phyloP scores from a whole-genome alignment of 35 echinoderm and acorn worm species.

The Ophioderma brevispina region DNA sequence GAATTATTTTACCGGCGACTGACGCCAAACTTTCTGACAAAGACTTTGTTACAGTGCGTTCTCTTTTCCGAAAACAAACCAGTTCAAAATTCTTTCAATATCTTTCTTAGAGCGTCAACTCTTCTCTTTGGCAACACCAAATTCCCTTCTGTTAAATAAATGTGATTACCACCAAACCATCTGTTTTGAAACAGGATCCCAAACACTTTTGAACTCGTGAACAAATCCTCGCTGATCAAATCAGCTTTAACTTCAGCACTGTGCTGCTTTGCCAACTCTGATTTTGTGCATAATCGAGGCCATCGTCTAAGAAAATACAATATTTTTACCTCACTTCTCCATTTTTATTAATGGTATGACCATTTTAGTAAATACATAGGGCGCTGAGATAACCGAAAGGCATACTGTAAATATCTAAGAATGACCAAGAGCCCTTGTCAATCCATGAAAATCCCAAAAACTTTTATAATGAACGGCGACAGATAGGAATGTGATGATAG shows the following conservation, averaged over 20 bases:
- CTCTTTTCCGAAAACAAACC: not conserved
- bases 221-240: not conserved
- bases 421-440: not conserved
- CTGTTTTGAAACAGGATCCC: not conserved
- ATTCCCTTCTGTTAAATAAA: not conserved
- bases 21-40: not conserved
- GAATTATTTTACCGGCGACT: slow-evolving; percentile 22
- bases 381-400: not conserved
- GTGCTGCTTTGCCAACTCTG: not conserved
- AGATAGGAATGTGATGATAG: not conserved
- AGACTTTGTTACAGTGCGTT: not conserved
- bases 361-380: slow-evolving; percentile 20
- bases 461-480: too few species aligned
- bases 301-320: slow-evolving; percentile 10
- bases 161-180: not conserved
- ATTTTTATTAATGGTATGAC: not conserved
- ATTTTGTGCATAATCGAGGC: not conserved
- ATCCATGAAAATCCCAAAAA: not conserved
- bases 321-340: not conserved
- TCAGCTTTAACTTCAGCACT: not conserved
- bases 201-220: not conserved
- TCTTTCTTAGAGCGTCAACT: not conserved
- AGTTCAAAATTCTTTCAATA: not conserved
- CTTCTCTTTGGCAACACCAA: not conserved
- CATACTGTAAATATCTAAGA: not conserved